Base-by-base conservation (phyloP, 1,140 invertebrate species). In the Agrypnia vestita region DNA sequence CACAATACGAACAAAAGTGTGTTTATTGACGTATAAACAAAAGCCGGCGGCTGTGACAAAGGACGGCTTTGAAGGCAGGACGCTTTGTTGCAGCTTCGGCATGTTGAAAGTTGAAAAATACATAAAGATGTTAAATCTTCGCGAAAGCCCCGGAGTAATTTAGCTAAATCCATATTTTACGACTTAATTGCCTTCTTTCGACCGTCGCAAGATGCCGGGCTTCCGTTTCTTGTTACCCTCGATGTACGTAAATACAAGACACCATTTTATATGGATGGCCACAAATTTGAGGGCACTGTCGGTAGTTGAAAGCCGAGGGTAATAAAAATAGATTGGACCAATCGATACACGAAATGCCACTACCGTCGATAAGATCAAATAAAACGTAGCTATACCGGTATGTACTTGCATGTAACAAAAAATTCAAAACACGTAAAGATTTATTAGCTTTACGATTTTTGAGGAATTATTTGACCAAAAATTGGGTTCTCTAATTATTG, bases 21-120 rank as follows among this genome's bases (percentile, higher is more conserved):
- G 25, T 35, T 35, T 71, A 51, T 71, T 71, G 67, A 49, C 67
- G 47, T 51, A 51, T 71, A 51, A 51, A 71, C 67, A 71, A 71
- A 67, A 71, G 47, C 10, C 49, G 67, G 46, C 67, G 67, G 67
- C 47, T 51, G 15, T 8, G 47, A 51, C 67, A 71, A 71, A 53
- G 21, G 67, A 71, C 25, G 25, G 43, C 67, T 71, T 71, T 71
- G 67, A 51, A n/a, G 49, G 10, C 49, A 13, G 46, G 47, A 0
- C 4, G n/a, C 67, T 19, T 71, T 71, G 67, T 71, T 71, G 46
- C 9, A 12, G 3, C 25, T 53, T 71, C 67, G 47, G 67, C 67
- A 25, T 47, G 44, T 71, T 25, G 46, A 51, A 25, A 25, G 8
- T 19, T 62, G 11, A 62, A 62, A 62, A 17, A 56, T 62, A 19